Base-by-base conservation (phyloP, 2,797 vertebrate species). In the Micropoecilia bifurca region DNA sequence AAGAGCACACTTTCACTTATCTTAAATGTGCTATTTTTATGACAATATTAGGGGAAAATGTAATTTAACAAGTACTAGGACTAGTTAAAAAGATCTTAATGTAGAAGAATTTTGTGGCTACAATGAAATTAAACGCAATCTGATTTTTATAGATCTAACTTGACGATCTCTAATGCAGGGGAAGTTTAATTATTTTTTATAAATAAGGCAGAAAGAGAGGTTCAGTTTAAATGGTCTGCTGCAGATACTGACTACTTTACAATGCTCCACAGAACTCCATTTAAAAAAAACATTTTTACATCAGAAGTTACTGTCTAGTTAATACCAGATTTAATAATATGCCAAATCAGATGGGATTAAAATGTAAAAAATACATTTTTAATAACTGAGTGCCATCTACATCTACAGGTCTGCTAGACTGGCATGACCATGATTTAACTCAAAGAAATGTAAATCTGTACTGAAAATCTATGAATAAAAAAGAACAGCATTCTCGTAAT, bases 381-480 rank as follows among this genome's bases (percentile, higher is more conserved):
- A 48, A 48, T 22, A 50, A 20, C 18, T 20, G 1, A 48, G 14
- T 30, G 3, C 5, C 66, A 14, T 41, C 22, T 41, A 13, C 25
- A 69, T 41, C 22, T 68, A 22, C 18, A 43, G 9, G 12, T 43
- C 66, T 41, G 1, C 33, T 66, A 22, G 36, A 20, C 36, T 12
- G 9, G 18, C 36, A 10, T 68, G 50, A 57, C 22, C 36, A 14
- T 76, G 33, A 50, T 53, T 1, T 43, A 46, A 8, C 14, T 57
- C 20, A 79, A 81, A 50, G 46, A 71, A 28, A 57, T 36, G 48
- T 39, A 3, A 80, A 82, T 20, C 46, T 53, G 28, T 25, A 20
- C 6, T 22, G 18, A 46, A 4, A 76, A 74, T 30, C 75, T 71
- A 68, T 81, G 53, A 81, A 80, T 78, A 80, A 73, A 81, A 72